Evolutionary conservation across 2,888 invertebrate species (phyloP).

Genomic region (Lingula anatina): DNA sequence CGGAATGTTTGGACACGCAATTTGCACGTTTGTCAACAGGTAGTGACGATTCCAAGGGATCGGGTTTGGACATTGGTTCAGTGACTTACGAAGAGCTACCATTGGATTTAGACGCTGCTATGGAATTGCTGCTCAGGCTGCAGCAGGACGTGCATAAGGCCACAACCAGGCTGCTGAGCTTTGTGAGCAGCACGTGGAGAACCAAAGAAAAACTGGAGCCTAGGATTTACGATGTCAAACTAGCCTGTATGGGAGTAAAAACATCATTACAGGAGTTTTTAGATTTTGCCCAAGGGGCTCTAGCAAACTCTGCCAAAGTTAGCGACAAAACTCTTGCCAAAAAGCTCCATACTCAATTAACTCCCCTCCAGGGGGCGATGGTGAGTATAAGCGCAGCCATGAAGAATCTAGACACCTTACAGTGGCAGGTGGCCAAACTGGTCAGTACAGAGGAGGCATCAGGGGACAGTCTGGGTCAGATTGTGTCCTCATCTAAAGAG

Average conservation of each 20-base stretch:
- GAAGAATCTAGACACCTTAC: constrained; percentile 26
- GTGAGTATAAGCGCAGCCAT: constrained; percentile 26
- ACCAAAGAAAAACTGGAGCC: constrained; percentile 72
- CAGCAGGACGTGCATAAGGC: constrained; percentile 78
- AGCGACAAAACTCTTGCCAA: constrained; percentile 39
- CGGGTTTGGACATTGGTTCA: constrained; percentile 29
- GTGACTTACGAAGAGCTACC: constrained; percentile 57
- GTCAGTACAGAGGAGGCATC: constrained; percentile 51
- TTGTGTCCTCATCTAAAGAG: constrained; percentile 80
- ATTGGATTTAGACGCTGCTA: constrained; percentile 69
- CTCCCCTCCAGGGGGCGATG: constrained; percentile 32
- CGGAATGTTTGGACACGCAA: constrained; percentile 20
- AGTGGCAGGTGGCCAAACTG: constrained; percentile 31
- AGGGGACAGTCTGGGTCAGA: constrained; percentile 80
- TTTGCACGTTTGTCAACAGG: constrained; percentile 33
- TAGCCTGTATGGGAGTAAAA: constrained; percentile 71
- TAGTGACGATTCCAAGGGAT: constrained; percentile 28
- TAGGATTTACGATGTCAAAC: constrained; percentile 75
- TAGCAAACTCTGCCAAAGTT: constrained; percentile 72
- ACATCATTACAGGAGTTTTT: constrained; percentile 80
- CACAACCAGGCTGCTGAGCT: constrained; percentile 71
- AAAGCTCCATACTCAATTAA: constrained; percentile 32
- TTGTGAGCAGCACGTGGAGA: constrained; percentile 71
- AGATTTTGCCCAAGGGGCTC: constrained; percentile 81
- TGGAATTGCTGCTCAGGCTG: constrained; percentile 69